Conservation (phyloP, 1,140 invertebrate species). For the Vanessa tameamea region DNA sequence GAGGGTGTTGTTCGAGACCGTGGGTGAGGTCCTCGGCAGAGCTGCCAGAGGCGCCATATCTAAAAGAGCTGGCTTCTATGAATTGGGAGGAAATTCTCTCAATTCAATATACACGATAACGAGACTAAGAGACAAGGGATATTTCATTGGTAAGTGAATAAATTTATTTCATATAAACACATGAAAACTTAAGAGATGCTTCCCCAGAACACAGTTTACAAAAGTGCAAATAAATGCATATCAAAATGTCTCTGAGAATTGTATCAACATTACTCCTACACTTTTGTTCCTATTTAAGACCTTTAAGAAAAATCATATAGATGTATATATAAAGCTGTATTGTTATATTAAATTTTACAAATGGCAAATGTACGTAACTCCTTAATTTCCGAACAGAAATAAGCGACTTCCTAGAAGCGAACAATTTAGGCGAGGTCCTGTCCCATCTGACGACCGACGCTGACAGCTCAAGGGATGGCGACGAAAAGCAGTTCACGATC, state of each 20-base stretch:
- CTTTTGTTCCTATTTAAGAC: too few relatives aligned
- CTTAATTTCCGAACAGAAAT: slow-evolving; percentile 80
- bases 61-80: slow-evolving; percentile 87
- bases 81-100: slow-evolving; percentile 92
- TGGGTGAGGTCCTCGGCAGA: slow-evolving; percentile 85
- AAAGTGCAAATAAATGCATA: too few relatives aligned
- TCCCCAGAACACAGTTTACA: too few relatives aligned
- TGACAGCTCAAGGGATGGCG: slow-evolving; percentile 39
- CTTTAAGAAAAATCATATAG: too few relatives aligned
- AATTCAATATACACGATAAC: slow-evolving; percentile 92
- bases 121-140: slow-evolving; percentile 88
- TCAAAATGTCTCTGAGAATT: too few relatives aligned
- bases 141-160: slow-evolving; percentile 84
- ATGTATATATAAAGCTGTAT: too few relatives aligned
- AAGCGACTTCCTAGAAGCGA: slow-evolving; percentile 88
- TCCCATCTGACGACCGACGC: slow-evolving; percentile 79
- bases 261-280: too few relatives aligned
- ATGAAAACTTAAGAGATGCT: too few relatives aligned
- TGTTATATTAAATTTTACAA: too few relatives aligned
- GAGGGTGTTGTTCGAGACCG: slow-evolving; percentile 85
- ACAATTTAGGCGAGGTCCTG: slow-evolving; percentile 85
- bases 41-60: slow-evolving; percentile 82
- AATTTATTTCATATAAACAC: background rate
- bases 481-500: slow-evolving; percentile 73
- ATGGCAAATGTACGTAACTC: too few relatives aligned